These are phyloP conservation scores for Notocelia uddmanniana DNA, from an alignment of 2,888 invertebrate species.

Conservation along the genomic window DNA sequence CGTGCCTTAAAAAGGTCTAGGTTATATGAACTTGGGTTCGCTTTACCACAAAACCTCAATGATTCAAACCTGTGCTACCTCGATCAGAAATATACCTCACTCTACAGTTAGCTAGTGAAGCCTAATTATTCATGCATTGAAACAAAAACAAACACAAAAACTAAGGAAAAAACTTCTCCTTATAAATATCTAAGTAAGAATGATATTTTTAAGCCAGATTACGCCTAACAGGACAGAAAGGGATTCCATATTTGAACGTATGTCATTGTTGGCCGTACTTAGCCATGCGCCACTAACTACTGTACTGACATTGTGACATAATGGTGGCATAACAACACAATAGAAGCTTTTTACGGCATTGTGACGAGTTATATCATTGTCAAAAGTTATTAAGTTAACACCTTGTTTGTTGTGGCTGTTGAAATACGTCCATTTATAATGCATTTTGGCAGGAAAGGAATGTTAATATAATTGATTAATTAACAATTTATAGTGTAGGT, in stretches of 20 bases:
- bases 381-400: slow-evolving; percentile 18
- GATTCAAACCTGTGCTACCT: too few relatives aligned
- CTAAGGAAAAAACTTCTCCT: background rate
- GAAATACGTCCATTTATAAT: too few relatives aligned
- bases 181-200: background rate
- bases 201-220: background rate
- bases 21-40: too few relatives aligned
- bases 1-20: too few relatives aligned
- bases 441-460: too few relatives aligned
- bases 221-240: slow-evolving; percentile 15
- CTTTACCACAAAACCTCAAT: too few relatives aligned
- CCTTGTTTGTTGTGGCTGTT: slow-evolving; percentile 1
- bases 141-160: too few relatives aligned
- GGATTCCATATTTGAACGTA: slow-evolving; percentile 16
- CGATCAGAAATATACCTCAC: too few relatives aligned
- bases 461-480: too few relatives aligned
- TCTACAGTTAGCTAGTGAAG: too few relatives aligned
- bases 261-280: slow-evolving; percentile 33
- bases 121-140: too few relatives aligned
- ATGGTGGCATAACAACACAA: slow-evolving; percentile 37
- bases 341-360: slow-evolving; percentile 26
- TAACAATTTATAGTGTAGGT: too few relatives aligned
- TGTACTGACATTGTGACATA: slow-evolving; percentile 40
- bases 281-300: slow-evolving; percentile 32
- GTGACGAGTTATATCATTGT: slow-evolving; percentile 29